A percentile compares a stretch with the other conserved stretches of the same genome.
These are phyloP conservation scores for Callyntrura sp. DNA, from an alignment of 2,888 invertebrate genomes.

Conservation along the genomic window DNA sequence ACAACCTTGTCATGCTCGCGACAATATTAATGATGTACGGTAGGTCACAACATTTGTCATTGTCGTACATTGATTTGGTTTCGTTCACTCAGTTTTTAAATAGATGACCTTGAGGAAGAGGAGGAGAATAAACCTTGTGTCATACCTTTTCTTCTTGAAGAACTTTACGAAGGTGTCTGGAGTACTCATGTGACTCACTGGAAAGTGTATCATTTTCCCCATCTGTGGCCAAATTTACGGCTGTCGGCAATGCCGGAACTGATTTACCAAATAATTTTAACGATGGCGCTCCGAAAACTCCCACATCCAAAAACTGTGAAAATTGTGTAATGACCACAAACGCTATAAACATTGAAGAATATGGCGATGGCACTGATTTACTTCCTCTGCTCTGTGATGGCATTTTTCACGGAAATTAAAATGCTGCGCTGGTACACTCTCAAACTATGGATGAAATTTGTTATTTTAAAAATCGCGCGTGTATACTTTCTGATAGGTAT, in stretches of 20 bases:
- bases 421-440: not conserved
- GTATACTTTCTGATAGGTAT: not conserved
- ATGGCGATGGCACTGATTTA: slow-evolving; percentile 43
- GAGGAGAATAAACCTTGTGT: slow-evolving; percentile 37
- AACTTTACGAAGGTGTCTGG: slow-evolving; percentile 81
- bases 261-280: slow-evolving; percentile 81
- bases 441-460: not conserved
- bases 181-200: slow-evolving; percentile 82
- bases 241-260: slow-evolving; percentile 71
- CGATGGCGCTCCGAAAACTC: slow-evolving; percentile 80
- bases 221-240: slow-evolving; percentile 68
- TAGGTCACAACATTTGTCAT: slow-evolving; percentile 27
- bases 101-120: slow-evolving; percentile 71
- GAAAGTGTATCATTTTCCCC: slow-evolving; percentile 75
- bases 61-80: slow-evolving; percentile 25
- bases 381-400: slow-evolving; percentile 44
- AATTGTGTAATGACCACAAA: slow-evolving; percentile 67
- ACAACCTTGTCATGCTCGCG: slow-evolving; percentile 55
- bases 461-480: too few relatives aligned
- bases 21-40: slow-evolving; percentile 10
- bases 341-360: slow-evolving; percentile 57
- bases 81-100: slow-evolving; percentile 45
- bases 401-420: slow-evolving; percentile 30
- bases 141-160: slow-evolving; percentile 83
- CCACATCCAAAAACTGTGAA: slow-evolving; percentile 64